Evolutionary conservation across 2,797 vertebrate species (phyloP), one percentile per base, ranked within the genome.

Genomic region (Halcyon leucocephala): DNA sequence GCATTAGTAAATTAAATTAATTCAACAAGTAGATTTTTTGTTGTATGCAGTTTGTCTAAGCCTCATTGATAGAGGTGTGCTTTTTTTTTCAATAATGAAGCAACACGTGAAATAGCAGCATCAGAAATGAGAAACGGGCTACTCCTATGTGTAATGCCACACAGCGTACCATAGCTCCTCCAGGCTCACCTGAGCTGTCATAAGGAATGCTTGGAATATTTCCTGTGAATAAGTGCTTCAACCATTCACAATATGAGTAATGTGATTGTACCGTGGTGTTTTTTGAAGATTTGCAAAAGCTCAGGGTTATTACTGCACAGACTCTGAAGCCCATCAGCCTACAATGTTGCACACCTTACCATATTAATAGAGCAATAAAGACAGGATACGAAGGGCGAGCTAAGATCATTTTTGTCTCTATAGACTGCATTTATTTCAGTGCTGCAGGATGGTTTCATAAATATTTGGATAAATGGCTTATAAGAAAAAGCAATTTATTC

Each of bases 221-320:
- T 72, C 22, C 10, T 48, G 31, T 54, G 51, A 61, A 46, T 51
- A 74, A 67, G 1, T 5, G 1, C 83, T 94, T 86, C 14, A 57
- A 1, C 41, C 5, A 0, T 28, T 54, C 22, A 19, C 22, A 39
- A 4, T 54, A 35, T 54, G 16, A 72, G n/a, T 2, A 1, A 54
- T 64, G 17, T 61, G 29, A 76, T 24, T 72, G 2, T 52, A 44
- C 4, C 35, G 26, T 39, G 19, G 4, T 1, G 0, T 4, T 57
- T 82, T 74, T 66, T 65, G 1, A 58, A 54, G 29, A 78, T 67
- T 76, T 79, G 15, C 9, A 41, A 65, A 73, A 79, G 22, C 2
- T 7, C 26, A 21, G 2, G 6, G 86, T 61, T 73, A 19, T 25
- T 65, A 14, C 33, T 66, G 31, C 28, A 33, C 2, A 33, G 12